Percentiles rank a stretch among this genome's conserved stretches.
Evolutionary conservation across 2,797 vertebrate genomes (phyloP).

Genomic region (Psittacula derbiana): DNA sequence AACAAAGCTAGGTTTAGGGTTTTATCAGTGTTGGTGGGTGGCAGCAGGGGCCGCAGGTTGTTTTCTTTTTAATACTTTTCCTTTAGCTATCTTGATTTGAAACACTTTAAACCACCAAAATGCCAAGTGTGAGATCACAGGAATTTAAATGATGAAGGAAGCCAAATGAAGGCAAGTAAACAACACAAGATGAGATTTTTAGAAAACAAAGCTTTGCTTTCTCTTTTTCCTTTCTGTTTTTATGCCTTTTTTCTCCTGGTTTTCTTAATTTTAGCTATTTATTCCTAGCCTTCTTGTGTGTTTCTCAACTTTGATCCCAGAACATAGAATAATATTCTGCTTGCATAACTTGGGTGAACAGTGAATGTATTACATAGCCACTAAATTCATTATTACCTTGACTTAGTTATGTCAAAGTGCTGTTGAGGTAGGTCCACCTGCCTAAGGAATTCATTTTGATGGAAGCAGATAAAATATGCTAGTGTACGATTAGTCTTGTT

Average conservation of each 20-base stretch:
- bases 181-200: background rate
- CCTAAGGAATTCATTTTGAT: background rate
- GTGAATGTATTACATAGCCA: background rate
- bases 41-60: background rate
- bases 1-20: background rate
- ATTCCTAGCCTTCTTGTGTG: background rate
- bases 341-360: background rate
- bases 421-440: background rate
- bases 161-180: constrained; percentile 22
- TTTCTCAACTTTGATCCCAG: background rate
- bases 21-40: background rate
- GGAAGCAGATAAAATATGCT: background rate
- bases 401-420: background rate
- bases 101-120: constrained; percentile 6
- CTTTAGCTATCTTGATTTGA: background rate
- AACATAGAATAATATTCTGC: background rate
- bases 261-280: background rate
- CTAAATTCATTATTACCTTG: background rate
- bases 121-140: constrained; percentile 32
- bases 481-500: background rate
- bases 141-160: constrained; percentile 29
- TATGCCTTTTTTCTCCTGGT: background rate
- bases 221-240: background rate
- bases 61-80: background rate
- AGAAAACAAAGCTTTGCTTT: background rate